These are phyloP conservation scores for Gymnarchus niloticus DNA, from an alignment of 2,113 vertebrate species.

Conservation along the genomic window DNA sequence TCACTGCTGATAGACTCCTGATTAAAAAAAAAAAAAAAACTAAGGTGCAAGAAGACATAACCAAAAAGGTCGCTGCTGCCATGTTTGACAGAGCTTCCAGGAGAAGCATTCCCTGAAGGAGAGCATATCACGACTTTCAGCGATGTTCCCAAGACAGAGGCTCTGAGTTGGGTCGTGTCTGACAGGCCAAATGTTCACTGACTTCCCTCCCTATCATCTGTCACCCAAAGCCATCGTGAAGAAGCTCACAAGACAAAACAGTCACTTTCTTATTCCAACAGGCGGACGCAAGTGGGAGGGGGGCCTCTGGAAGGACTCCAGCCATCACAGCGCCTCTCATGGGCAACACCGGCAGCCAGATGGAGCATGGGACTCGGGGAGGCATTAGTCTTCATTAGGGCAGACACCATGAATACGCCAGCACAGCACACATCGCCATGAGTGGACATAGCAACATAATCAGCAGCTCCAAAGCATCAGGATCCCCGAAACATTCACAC, in stretches of 20 bases:
- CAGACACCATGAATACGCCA: conserved; percentile 32
- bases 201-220: neutral
- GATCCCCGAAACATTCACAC: neutral
- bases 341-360: conserved; percentile 32
- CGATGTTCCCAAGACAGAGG: neutral
- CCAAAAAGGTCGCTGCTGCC: neutral
- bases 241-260: neutral
- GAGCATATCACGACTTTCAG: neutral
- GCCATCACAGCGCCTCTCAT: neutral
- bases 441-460: neutral
- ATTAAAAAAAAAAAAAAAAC: too few relatives aligned
- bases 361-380: conserved; percentile 30
- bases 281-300: neutral
- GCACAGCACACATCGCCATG: neutral
- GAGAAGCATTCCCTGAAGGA: too few relatives aligned
- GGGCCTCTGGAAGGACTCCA: conserved; percentile 13
- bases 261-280: neutral
- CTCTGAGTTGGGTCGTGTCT: neutral
- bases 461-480: neutral
- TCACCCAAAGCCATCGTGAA: neutral
- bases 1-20: too few relatives aligned
- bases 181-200: neutral
- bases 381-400: conserved; percentile 48
- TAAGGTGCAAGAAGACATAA: neutral
- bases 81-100: neutral